phyloP scores from a whole-genome alignment of 2,888 invertebrate species.

The Cantharis nigra region DNA sequence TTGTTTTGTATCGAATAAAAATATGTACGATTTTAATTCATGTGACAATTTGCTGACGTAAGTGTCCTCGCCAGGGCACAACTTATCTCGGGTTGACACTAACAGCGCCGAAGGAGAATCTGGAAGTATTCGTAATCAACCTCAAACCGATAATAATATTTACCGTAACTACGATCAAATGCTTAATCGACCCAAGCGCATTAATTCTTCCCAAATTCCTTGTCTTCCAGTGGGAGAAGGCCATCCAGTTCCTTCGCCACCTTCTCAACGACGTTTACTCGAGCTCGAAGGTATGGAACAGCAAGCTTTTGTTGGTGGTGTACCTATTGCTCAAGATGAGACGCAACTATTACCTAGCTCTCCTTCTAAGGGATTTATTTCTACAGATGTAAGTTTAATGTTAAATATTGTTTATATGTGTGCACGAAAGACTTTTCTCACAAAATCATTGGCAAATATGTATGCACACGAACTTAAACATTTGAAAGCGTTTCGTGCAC shows the following conservation, averaged over 20 bases:
- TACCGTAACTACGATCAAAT: constrained; percentile 80
- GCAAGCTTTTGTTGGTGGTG: constrained; percentile 34
- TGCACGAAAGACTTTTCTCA: not conserved
- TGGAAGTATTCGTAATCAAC: constrained; percentile 63
- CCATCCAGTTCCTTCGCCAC: constrained; percentile 47
- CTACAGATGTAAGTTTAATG: constrained; percentile 52
- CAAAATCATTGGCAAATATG: not conserved
- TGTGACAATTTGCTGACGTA: constrained; percentile 41
- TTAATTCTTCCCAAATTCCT: constrained; percentile 59
- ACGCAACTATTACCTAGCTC: constrained; percentile 50
- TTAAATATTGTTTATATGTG: not conserved
- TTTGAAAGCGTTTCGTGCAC: not conserved
- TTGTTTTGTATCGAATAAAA: constrained; percentile 40
- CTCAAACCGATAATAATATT: constrained; percentile 76
- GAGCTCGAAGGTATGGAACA: constrained; percentile 42
- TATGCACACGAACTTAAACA: not conserved
- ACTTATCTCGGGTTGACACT: constrained; percentile 86
- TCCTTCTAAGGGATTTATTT: constrained; percentile 50
- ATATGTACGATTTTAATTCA: constrained; percentile 41
- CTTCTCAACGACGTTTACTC: constrained; percentile 47
- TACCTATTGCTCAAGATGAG: constrained; percentile 54
- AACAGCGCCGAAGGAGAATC: constrained; percentile 77
- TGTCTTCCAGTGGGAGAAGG: constrained; percentile 55
- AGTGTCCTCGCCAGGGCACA: constrained; percentile 73
- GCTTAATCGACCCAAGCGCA: constrained; percentile 57